Percentiles rank a stretch among this genome's conserved stretches.
phyloP scores from a whole-genome alignment of 2,113 vertebrate genomes.

The Chrysochloris asiatica region DNA sequence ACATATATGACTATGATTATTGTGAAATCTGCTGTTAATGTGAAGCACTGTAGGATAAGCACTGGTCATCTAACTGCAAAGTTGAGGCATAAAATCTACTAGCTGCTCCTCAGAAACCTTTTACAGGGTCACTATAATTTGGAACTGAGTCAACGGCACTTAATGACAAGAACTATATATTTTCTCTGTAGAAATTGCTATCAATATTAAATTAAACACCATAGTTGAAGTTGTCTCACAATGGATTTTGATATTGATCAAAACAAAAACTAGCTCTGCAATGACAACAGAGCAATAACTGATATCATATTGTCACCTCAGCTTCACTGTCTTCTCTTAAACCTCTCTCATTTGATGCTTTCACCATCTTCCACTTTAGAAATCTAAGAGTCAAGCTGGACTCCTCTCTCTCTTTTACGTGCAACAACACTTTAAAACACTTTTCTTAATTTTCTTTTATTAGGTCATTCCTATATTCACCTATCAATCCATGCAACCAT shows the following conservation, averaged over 20 bases:
- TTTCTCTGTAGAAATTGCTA: background rate
- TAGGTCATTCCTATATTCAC: no score
- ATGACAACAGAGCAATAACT: background rate
- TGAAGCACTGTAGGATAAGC: no score
- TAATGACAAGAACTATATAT: no score
- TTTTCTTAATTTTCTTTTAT: background rate
- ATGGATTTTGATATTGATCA: background rate
- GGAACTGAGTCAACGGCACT: no score
- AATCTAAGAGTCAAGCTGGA: background rate
- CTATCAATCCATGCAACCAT: background rate
- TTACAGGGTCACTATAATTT: no score
- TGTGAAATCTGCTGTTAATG: background rate
- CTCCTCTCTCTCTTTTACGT: background rate
- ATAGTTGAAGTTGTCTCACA: background rate
- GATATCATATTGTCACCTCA: background rate
- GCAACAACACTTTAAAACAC: background rate
- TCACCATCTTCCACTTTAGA: background rate
- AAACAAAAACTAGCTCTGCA: background rate
- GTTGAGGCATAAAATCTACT: no score
- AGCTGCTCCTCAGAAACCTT: no score
- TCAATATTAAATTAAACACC: background rate
- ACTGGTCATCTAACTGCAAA: no score
- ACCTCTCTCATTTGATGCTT: background rate
- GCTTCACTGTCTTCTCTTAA: background rate
- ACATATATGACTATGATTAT: background rate